These are phyloP conservation scores for Syrista parreyssii DNA, from an alignment of 2,888 invertebrate species.

Conservation along the genomic window DNA sequence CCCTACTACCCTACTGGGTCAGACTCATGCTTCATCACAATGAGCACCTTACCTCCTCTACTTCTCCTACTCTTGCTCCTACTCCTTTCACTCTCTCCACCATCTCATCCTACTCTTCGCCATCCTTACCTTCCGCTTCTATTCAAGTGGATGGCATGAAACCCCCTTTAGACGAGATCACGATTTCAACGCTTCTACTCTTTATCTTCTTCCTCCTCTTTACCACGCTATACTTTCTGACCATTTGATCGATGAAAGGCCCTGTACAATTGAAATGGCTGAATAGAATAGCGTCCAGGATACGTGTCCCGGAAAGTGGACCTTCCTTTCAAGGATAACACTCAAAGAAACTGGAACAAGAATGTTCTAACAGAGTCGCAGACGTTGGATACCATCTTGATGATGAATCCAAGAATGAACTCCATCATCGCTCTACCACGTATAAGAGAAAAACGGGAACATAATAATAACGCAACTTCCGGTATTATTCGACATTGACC, in stretches of 20 bases:
- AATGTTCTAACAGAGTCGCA: not conserved
- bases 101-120: conserved; percentile 34
- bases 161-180: conserved; percentile 22
- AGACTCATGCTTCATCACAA: conserved; percentile 66
- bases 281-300: not conserved
- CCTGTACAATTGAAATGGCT: not conserved
- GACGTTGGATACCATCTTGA: not conserved
- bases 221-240: not conserved
- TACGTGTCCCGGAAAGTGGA: conserved; percentile 5
- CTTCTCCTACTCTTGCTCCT: conserved; percentile 17
- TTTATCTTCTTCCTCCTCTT: not conserved
- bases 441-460: not conserved
- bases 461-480: not conserved
- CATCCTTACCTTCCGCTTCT: conserved; percentile 18
- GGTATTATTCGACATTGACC: not conserved
- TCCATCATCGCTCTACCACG: not conserved
- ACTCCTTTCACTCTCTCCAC: conserved; percentile 27
- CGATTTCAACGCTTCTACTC: not conserved
- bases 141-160: conserved; percentile 55
- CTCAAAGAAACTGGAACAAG: not conserved
- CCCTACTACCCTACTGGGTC: conserved; percentile 65
- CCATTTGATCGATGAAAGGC: conserved; percentile 17
- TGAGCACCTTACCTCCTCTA: conserved; percentile 43
- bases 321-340: not conserved
- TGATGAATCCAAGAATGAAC: not conserved